phyloP scores from a whole-genome alignment of 2,797 vertebrate species.

The Lutjanus campechanus region DNA sequence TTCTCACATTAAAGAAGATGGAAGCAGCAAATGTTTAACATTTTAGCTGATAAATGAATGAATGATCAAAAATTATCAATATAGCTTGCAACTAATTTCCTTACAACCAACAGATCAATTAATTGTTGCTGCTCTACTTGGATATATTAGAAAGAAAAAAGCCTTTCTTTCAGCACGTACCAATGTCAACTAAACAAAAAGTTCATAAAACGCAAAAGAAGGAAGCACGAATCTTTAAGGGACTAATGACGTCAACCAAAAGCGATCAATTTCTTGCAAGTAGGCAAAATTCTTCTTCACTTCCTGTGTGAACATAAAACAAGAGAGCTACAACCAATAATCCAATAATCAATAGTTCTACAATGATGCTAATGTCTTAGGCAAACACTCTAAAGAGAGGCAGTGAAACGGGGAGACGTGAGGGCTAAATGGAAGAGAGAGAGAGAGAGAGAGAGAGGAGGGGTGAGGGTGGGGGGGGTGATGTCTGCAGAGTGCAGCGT shows the following conservation, averaged over 20 bases:
- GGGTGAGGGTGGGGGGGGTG: not conserved
- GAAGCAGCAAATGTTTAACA: too few relatives aligned
- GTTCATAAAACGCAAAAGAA: not conserved
- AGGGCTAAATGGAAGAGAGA: slow-evolving; percentile 21
- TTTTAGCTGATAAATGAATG: too few relatives aligned
- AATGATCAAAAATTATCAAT: too few relatives aligned
- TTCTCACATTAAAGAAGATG: too few relatives aligned
- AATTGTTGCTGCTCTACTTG: too few relatives aligned
- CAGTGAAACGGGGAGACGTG: not conserved
- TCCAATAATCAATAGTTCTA: slow-evolving; percentile 41
- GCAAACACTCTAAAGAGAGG: slow-evolving; percentile 1
- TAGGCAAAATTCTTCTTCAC: too few relatives aligned
- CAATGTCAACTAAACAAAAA: not conserved
- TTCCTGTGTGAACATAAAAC: too few relatives aligned
- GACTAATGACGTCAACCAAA: not conserved
- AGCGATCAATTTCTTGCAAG: too few relatives aligned
- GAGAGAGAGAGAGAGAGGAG: too few relatives aligned
- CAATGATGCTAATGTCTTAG: slow-evolving; percentile 16
- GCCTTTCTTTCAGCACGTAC: not conserved
- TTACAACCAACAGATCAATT: too few relatives aligned
- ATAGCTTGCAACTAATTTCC: too few relatives aligned
- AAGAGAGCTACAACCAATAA: slow-evolving; percentile 12
- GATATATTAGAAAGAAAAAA: not conserved
- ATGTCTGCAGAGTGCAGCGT: slow-evolving; percentile 48
- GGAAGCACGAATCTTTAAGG: not conserved